Conservation (phyloP, 2,888 invertebrate species). For the Abscondita cerata region DNA sequence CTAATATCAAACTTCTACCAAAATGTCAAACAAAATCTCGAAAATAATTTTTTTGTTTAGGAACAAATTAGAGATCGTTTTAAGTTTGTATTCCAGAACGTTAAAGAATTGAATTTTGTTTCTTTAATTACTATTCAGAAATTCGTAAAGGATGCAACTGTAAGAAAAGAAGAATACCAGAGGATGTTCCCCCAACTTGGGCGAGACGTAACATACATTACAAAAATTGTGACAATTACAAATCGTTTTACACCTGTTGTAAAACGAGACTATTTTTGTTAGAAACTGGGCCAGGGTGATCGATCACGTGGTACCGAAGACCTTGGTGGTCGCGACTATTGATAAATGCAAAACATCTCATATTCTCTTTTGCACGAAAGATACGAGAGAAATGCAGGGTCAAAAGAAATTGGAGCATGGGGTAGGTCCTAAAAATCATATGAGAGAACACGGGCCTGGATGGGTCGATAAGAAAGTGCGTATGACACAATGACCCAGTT, state of each 20-base stretch:
- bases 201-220: not conserved
- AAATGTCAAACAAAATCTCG: too few species aligned
- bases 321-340: slow-evolving; percentile 43
- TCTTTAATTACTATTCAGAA: too few species aligned
- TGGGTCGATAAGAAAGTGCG: slow-evolving; percentile 34
- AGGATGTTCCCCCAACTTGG: too few species aligned
- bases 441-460: slow-evolving; percentile 31
- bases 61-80: too few species aligned
- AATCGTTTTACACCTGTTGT: slow-evolving; percentile 41
- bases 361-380: not conserved
- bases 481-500: slow-evolving; percentile 42
- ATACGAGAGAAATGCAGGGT: slow-evolving; percentile 3
- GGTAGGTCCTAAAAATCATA: slow-evolving; percentile 35
- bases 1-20: too few species aligned
- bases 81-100: too few species aligned
- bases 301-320: slow-evolving; percentile 50
- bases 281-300: slow-evolving; percentile 58
- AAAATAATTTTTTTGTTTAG: too few species aligned
- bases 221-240: slow-evolving; percentile 46
- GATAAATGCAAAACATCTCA: slow-evolving; percentile 28
- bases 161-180: too few species aligned
- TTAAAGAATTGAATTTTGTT: too few species aligned
- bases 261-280: slow-evolving; percentile 40
- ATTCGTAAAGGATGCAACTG: too few species aligned
- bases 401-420: slow-evolving; percentile 10